Conservation (phyloP, 1,140 invertebrate genomes). For the Glossosoma conforme region DNA sequence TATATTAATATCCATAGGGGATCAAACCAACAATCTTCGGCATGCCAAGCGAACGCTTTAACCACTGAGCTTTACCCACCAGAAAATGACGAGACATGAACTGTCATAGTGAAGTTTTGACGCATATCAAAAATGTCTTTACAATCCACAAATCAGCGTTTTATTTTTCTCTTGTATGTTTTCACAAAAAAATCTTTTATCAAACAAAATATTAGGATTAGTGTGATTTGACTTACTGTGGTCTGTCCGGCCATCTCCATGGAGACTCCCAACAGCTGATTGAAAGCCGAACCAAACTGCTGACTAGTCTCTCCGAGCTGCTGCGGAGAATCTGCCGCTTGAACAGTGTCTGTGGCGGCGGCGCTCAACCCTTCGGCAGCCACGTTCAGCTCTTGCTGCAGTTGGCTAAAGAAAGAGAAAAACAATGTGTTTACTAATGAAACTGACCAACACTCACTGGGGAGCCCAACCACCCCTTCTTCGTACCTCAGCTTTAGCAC, state of each 20-base stretch:
- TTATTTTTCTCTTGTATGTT: background rate
- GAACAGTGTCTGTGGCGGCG: conserved; percentile 73
- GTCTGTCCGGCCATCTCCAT: conserved; percentile 81
- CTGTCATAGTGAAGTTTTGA: too few species aligned
- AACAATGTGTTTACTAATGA: too few species aligned
- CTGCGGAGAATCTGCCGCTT: conserved; percentile 56
- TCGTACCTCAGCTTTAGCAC: too few species aligned
- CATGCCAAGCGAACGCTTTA: too few species aligned
- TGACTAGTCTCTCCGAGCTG: conserved; percentile 69
- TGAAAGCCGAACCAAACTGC: conserved; percentile 75
- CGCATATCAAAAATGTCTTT: too few species aligned
- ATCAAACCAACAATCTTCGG: too few species aligned
- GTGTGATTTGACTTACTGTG: conserved; percentile 37
- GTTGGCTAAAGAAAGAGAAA: conserved; percentile 51
- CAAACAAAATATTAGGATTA: conserved; percentile 2
- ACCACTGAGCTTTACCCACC: too few species aligned
- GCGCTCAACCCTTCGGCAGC: conserved; percentile 79
- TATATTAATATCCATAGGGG: too few species aligned
- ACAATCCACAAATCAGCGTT: too few species aligned
- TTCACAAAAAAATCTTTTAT: background rate
- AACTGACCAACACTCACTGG: too few species aligned
- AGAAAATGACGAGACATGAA: too few species aligned
- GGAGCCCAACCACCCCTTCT: too few species aligned
- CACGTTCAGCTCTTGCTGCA: conserved; percentile 78
- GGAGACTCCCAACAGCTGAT: conserved; percentile 67